These are phyloP conservation scores for Xylophagus ater DNA, from an alignment of 2,888 invertebrate genomes.

Conservation along the genomic window DNA sequence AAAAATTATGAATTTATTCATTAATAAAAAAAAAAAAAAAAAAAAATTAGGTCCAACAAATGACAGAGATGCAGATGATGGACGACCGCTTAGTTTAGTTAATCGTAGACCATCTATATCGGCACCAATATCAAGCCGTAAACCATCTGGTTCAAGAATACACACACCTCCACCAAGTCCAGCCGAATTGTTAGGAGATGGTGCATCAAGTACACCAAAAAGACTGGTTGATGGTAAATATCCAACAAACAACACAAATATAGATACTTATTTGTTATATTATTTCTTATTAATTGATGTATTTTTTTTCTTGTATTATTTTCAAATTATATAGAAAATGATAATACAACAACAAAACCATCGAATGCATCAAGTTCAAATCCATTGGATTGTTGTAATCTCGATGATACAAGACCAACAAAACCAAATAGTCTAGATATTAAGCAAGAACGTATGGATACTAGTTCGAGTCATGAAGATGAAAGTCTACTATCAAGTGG, in stretches of 20 bases:
- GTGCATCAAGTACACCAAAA: slow-evolving; percentile 72
- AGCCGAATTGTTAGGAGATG: slow-evolving; percentile 63
- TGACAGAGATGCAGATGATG: slow-evolving; percentile 68
- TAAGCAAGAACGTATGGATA: slow-evolving; percentile 57
- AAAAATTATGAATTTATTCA: neutral
- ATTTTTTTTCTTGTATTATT: slow-evolving; percentile 11
- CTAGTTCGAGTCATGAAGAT: slow-evolving; percentile 51
- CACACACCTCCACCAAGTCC: slow-evolving; percentile 67
- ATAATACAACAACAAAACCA: slow-evolving; percentile 48
- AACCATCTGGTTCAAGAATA: slow-evolving; percentile 45
- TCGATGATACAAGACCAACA: slow-evolving; percentile 29
- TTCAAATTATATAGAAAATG: slow-evolving; percentile 35
- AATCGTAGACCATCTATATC: slow-evolving; percentile 61
- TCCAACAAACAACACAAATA: neutral
- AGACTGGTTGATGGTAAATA: slow-evolving; percentile 49
- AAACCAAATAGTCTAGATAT: slow-evolving; percentile 39
- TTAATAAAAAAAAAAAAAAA: neutral
- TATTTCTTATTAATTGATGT: neutral
- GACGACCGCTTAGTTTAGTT: slow-evolving; percentile 59
- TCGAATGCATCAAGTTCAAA: slow-evolving; percentile 43
- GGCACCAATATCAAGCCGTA: slow-evolving; percentile 49
- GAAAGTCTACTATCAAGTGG: slow-evolving; percentile 28
- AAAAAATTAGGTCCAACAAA: slow-evolving; percentile 44
- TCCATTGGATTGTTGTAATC: slow-evolving; percentile 38
- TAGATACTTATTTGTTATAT: neutral